Evolutionary conservation across 2,113 vertebrate genomes (phyloP).

Genomic region (human (Homo sapiens)): DNA sequence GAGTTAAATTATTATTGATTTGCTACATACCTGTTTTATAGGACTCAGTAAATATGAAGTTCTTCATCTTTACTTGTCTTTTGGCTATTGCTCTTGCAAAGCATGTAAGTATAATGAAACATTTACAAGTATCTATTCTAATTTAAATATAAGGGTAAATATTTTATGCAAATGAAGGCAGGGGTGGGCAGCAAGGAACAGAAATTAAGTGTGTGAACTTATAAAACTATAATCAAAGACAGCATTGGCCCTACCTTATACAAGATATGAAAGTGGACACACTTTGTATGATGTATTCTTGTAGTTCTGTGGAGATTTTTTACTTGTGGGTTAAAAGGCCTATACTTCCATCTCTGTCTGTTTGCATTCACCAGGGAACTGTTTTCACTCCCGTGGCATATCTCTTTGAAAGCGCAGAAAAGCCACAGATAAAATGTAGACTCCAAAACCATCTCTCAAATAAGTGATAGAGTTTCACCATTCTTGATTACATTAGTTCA

Average conservation of each 20-base stretch:
- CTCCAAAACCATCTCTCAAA: background rate
- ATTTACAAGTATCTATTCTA: background rate
- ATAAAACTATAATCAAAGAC: background rate
- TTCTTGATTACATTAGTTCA: background rate
- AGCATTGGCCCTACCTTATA: background rate
- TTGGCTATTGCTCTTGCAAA: conserved; percentile 45
- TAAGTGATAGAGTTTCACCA: background rate
- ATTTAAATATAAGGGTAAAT: background rate
- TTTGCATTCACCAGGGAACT: background rate
- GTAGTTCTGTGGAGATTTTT: background rate
- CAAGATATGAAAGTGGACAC: background rate
- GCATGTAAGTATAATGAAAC: conserved; percentile 14
- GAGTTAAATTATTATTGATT: background rate
- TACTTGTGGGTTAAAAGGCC: background rate
- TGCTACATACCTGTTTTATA: background rate
- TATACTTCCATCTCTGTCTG: background rate
- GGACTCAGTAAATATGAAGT: conserved; percentile 51
- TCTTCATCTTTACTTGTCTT: conserved; percentile 61
- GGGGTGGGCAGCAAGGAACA: background rate
- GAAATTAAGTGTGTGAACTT: background rate
- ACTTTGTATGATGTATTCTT: background rate
- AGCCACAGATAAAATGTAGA: background rate
- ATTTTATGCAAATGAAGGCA: background rate
- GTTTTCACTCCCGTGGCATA: background rate
- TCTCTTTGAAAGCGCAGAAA: background rate